Conservation (phyloP, 1,140 invertebrate genomes). For the Brachionus manjavacas region DNA sequence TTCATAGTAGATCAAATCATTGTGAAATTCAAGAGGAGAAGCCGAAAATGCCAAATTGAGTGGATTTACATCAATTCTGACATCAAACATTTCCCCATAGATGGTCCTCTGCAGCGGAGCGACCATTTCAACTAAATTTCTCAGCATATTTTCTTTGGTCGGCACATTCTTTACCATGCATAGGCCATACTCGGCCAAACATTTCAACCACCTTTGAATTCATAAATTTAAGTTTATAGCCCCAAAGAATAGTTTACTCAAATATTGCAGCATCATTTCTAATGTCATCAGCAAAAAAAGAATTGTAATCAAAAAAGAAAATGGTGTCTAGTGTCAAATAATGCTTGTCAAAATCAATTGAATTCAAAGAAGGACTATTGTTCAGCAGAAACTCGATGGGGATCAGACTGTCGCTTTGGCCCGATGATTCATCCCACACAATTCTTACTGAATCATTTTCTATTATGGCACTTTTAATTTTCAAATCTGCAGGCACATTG, state of each 20-base stretch:
- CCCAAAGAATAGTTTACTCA: not conserved
- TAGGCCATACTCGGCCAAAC: not conserved
- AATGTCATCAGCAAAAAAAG: not conserved
- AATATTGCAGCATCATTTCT: conserved; percentile 14
- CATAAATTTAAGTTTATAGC: not conserved
- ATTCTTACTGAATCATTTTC: not conserved
- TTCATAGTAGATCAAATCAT: conserved; percentile 54
- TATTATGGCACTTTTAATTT: not conserved
- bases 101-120: not conserved
- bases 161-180: conserved; percentile 7
- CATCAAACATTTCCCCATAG: conserved; percentile 46
- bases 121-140: conserved; percentile 23
- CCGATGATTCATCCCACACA: not conserved
- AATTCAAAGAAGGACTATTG: not conserved
- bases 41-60: conserved; percentile 53
- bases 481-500: not conserved
- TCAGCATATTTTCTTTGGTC: not conserved
- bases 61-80: conserved; percentile 46
- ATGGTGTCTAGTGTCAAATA: not conserved
- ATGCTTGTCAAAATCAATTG: not conserved
- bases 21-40: conserved; percentile 49
- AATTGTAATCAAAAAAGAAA: not conserved
- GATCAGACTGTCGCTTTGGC: not conserved
- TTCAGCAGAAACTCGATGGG: conserved; percentile 1
- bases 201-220: not conserved